phyloP scores from a whole-genome alignment of 1,140 invertebrate species.

The Meloidogyne hapla region DNA sequence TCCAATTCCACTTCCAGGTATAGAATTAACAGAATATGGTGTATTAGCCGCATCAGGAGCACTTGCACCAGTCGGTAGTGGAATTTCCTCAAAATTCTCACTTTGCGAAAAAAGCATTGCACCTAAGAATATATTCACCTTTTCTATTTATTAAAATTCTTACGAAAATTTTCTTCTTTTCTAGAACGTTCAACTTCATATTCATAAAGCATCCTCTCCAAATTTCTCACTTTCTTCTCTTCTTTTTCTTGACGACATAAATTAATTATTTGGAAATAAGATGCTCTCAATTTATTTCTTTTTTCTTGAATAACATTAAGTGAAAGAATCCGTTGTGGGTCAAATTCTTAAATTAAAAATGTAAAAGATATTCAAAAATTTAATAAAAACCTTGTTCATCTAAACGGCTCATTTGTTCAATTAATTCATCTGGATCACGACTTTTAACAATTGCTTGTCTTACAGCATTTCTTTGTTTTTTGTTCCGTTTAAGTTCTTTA shows the following conservation, averaged over 20 bases:
- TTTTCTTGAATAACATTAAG: conserved; percentile 51
- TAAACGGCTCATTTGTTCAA: conserved; percentile 66
- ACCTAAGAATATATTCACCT: conserved; percentile 56
- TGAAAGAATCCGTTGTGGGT: conserved; percentile 42
- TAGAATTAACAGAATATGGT: conserved; percentile 27
- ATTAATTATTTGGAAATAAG: conserved; percentile 46
- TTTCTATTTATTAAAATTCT: conserved; percentile 12
- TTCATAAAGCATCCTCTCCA: conserved; percentile 46
- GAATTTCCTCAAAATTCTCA: conserved; percentile 66
- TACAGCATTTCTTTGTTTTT: conserved; percentile 67
- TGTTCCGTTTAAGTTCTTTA: conserved; percentile 65
- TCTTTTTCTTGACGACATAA: conserved; percentile 47
- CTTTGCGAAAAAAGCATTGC: conserved; percentile 66
- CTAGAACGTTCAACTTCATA: conserved; percentile 47
- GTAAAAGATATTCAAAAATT: neutral
- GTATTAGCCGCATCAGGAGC: conserved; percentile 49
- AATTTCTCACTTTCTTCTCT: conserved; percentile 36
- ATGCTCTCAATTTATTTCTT: conserved; percentile 38
- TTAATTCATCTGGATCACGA: conserved; percentile 66
- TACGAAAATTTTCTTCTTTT: conserved; percentile 48
- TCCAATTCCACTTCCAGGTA: neutral
- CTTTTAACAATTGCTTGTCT: conserved; percentile 67
- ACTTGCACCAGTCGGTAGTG: conserved; percentile 63
- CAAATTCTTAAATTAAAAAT: conserved; percentile 44
- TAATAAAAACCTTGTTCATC: conserved; percentile 65